Conservation (phyloP, 2,113 vertebrate species). For the Oncorhynchus nerka region DNA sequence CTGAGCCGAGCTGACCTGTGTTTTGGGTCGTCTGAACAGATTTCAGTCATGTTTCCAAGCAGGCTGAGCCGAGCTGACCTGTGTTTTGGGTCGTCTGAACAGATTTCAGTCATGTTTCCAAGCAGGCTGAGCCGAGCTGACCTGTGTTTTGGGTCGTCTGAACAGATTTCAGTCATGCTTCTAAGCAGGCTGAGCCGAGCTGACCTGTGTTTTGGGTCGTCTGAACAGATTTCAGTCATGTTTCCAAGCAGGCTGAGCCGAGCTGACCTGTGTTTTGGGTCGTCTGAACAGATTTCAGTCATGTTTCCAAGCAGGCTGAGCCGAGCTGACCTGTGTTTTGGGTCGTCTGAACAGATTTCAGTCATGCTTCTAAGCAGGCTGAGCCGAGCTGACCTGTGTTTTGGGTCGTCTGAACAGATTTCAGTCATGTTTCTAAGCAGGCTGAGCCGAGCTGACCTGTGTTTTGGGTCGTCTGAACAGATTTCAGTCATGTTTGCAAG, state of each 20-base stretch:
- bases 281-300: neutral
- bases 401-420: conserved; percentile 8
- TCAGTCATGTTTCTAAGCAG: conserved; percentile 19
- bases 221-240: neutral
- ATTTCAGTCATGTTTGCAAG: conserved; percentile 11
- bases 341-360: neutral
- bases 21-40: conserved; percentile 8
- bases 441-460: conserved; percentile 1
- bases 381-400: conserved; percentile 32
- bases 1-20: conserved; percentile 1
- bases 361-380: conserved; percentile 22
- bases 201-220: too few species aligned
- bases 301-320: conserved; percentile 31
- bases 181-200: conserved; percentile 21
- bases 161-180: neutral
- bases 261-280: too few species aligned
- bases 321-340: too few species aligned
- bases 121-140: conserved; percentile 21
- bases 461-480: neutral
- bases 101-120: neutral
- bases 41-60: conserved; percentile 13
- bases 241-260: conserved; percentile 25
- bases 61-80: conserved; percentile 14
- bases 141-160: conserved; percentile 7
- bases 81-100: neutral